phyloP scores from a whole-genome alignment of 1,140 invertebrate species.

The Heliconius nattereri region DNA sequence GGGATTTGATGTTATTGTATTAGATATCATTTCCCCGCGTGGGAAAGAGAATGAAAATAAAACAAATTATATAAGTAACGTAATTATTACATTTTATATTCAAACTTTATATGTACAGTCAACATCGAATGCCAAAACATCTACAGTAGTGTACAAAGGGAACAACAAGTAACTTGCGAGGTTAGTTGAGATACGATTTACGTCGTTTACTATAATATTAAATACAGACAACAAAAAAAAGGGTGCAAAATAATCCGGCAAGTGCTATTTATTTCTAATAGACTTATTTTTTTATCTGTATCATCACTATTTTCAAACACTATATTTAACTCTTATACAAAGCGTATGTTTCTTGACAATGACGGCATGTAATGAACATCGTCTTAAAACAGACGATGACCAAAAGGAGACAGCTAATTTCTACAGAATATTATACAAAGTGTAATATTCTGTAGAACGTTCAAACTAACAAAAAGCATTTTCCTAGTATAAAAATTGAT shows the following conservation, averaged over 20 bases:
- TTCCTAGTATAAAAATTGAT: neutral
- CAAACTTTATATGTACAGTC: constrained; percentile 72
- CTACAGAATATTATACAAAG: neutral
- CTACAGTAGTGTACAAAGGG: constrained; percentile 63
- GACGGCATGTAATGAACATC: neutral
- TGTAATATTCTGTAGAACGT: too few species aligned
- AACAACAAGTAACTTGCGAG: constrained; percentile 48
- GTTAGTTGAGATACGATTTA: neutral
- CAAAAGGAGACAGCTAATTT: neutral
- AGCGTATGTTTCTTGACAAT: neutral
- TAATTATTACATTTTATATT: constrained; percentile 71
- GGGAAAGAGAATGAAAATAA: constrained; percentile 39
- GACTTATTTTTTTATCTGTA: neutral
- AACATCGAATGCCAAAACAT: constrained; percentile 68
- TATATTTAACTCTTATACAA: neutral
- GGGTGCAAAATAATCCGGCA: neutral
- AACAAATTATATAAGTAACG: constrained; percentile 62
- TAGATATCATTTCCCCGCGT: too few species aligned
- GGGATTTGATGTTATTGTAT: too few species aligned
- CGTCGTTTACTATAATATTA: neutral
- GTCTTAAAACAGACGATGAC: neutral
- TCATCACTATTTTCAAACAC: neutral
- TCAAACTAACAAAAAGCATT: neutral
- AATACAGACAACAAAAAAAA: neutral
- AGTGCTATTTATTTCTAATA: neutral